Evolutionary conservation across 2,888 invertebrate genomes (phyloP), one percentile per base, ranked within the genome.

Genomic region (Sminthurinus aureus): DNA sequence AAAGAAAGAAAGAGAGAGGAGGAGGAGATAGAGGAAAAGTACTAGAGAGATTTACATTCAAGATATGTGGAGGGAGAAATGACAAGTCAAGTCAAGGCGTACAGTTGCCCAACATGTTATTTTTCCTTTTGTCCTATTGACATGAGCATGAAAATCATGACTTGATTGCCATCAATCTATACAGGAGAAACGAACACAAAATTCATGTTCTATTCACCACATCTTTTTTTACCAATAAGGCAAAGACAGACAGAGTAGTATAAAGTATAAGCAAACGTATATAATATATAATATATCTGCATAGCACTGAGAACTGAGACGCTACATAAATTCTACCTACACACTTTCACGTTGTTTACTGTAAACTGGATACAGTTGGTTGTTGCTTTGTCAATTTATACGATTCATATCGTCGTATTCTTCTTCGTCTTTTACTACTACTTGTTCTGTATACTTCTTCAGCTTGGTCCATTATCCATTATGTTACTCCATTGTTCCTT

Each of bases 31-130:
- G n/a, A n/a, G 58, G 12, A 77, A 77, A 77, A 77, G 52, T 58
- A 58, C 50, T 58, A 18, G 58, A 58, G 58, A 58, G 58, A 58
- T 58, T 77, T 77, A 77, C 77, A 77, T 24, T 52, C 58, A 11
- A 52, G 58, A 77, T 77, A 52, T 77, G 58, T 15, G 52, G 73
- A 77, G 9, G 22, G 22, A 77, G 64, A 77, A 77, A 38, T 79
- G 79, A 67, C 79, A 79, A 26, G 79, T 74, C 67, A 74, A 50
- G 50, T 75, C 50, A 75, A 75, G 75, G 50, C 51, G 75, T 20
- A 75, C n/a, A n/a, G n/a, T 75, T 50, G 75, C n/a, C 51, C n/a
- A 38, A 51, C 75, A 50, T 75, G 51, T 75, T 75, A 75, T 51
- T 51, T 74, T 75, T 22, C n/a, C 22, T 20, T 69, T 20, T 20